Evolutionary conservation across 2,888 invertebrate species (phyloP).

Genomic region (Nyleta sp.): DNA sequence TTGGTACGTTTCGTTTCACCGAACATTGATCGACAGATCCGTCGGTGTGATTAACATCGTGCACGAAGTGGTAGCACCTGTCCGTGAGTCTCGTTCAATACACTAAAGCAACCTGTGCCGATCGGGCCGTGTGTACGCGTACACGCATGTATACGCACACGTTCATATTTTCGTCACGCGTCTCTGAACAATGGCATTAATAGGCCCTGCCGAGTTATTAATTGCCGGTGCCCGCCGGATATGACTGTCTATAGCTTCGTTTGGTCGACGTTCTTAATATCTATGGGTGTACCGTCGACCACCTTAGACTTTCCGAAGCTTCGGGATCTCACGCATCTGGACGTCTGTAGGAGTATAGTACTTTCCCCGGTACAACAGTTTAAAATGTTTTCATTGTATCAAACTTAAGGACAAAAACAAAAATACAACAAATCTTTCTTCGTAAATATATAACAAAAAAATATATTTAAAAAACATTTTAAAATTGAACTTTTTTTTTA

Average conservation of each 20-base stretch:
- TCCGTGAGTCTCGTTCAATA: slow-evolving; percentile 71
- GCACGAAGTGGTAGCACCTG: slow-evolving; percentile 78
- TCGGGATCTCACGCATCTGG: slow-evolving; percentile 56
- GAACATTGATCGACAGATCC: slow-evolving; percentile 75
- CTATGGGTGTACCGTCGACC: slow-evolving; percentile 70
- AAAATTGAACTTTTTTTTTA: too few relatives aligned
- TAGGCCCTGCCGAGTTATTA: slow-evolving; percentile 81
- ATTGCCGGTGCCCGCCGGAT: slow-evolving; percentile 81
- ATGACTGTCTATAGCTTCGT: slow-evolving; percentile 80
- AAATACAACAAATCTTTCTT: too few relatives aligned
- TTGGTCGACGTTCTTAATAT: slow-evolving; percentile 75
- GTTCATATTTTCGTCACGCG: slow-evolving; percentile 78
- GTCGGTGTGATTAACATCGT: slow-evolving; percentile 72
- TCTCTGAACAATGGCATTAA: slow-evolving; percentile 82
- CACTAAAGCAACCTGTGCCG: slow-evolving; percentile 66
- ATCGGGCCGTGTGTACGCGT: slow-evolving; percentile 50
- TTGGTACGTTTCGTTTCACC: slow-evolving; percentile 71
- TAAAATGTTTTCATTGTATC: background rate
- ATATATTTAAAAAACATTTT: too few relatives aligned
- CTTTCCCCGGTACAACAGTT: slow-evolving; percentile 20
- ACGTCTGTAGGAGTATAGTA: slow-evolving; percentile 29
- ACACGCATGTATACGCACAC: slow-evolving; percentile 64
- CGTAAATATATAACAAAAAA: too few relatives aligned
- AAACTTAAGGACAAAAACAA: too few relatives aligned
- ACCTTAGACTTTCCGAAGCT: slow-evolving; percentile 65